phyloP scores from a whole-genome alignment of 2,888 invertebrate species.

The Caenorhabditis angaria region DNA sequence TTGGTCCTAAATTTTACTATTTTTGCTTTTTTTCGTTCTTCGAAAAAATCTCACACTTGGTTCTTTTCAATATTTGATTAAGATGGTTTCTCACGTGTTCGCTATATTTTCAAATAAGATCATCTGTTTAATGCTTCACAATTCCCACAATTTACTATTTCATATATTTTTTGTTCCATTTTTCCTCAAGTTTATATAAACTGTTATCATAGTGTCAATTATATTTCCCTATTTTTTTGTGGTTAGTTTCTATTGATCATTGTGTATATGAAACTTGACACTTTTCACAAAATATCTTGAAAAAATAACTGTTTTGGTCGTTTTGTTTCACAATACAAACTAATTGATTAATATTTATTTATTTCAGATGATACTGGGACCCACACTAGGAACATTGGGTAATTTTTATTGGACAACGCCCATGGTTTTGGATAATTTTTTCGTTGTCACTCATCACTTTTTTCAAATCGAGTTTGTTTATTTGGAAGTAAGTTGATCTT shows the following conservation, averaged over 20 bases:
- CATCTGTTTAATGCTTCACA: not conserved
- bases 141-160: not conserved
- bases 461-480: conserved; percentile 1
- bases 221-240: not conserved
- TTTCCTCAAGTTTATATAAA: not conserved
- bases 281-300: not conserved
- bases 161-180: not conserved
- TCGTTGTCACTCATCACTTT: not conserved
- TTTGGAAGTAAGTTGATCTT: not conserved
- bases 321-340: not conserved
- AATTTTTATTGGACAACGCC: conserved; percentile 23
- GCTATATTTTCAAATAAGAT: not conserved
- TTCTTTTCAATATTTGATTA: not conserved
- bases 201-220: not conserved
- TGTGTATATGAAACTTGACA: conserved; percentile 2
- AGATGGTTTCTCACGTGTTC: not conserved
- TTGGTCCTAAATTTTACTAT: not conserved
- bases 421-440: conserved; percentile 13
- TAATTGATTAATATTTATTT: not conserved
- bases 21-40: not conserved
- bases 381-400: conserved; percentile 34
- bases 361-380: conserved; percentile 43
- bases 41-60: not conserved
- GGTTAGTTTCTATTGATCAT: not conserved
- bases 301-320: not conserved